phyloP scores from a whole-genome alignment of 2,113 vertebrate genomes.

The Mixornis gularis region DNA sequence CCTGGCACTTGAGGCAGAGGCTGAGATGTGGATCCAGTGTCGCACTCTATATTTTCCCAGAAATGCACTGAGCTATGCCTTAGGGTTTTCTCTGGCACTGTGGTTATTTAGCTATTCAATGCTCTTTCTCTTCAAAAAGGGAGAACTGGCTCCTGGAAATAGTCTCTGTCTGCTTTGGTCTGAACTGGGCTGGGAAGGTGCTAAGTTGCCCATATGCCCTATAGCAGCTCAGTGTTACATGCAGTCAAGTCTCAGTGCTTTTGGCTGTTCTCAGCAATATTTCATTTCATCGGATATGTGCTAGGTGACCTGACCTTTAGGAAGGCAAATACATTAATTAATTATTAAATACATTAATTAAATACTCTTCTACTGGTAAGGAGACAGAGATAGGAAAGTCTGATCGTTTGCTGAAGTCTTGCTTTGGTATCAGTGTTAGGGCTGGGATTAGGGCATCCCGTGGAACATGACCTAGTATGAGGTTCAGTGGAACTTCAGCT shows the following conservation, averaged over 20 bases:
- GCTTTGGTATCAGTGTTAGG: not conserved
- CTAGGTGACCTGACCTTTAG: not conserved
- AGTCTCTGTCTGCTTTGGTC: not conserved
- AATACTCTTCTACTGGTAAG: not conserved
- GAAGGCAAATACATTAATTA: not conserved
- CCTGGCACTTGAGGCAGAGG: not conserved
- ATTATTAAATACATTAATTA: not conserved
- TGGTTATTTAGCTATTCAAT: not conserved
- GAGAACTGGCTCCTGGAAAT: not conserved
- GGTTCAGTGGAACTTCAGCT: not conserved
- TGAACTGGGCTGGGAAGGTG: not conserved
- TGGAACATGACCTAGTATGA: rapidly evolving
- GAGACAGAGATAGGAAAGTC: not conserved
- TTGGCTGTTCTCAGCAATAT: not conserved
- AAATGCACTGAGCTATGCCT: not conserved
- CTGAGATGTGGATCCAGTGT: not conserved
- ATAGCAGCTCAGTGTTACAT: not conserved
- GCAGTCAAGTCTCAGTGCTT: not conserved
- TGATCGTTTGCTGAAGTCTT: not conserved
- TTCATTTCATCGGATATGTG: not conserved
- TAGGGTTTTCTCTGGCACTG: not conserved
- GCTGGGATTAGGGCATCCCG: not conserved
- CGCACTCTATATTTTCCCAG: not conserved
- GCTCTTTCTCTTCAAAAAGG: not conserved
- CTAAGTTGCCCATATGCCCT: not conserved